phyloP scores from a whole-genome alignment of 2,888 invertebrate genomes.

The Nymphalis c-album region DNA sequence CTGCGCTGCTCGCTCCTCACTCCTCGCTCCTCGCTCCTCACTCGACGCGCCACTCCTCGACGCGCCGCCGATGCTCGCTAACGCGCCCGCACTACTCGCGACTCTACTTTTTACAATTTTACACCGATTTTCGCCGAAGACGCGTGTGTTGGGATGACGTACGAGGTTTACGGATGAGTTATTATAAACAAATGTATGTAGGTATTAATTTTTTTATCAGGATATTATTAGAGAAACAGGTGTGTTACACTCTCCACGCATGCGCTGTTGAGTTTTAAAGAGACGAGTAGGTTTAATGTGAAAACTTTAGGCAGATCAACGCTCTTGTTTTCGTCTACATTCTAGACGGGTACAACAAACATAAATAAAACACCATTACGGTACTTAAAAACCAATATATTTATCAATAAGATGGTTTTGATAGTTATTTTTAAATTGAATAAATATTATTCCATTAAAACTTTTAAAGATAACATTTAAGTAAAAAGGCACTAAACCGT shows the following conservation, averaged over 20 bases:
- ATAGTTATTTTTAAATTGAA: background rate
- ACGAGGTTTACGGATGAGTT: constrained; percentile 12
- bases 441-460: background rate
- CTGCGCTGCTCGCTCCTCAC: constrained; percentile 54
- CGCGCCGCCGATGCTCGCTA: constrained; percentile 55
- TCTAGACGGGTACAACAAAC: background rate
- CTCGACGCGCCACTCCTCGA: constrained; percentile 53
- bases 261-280: constrained; percentile 17
- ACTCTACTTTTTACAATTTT: constrained; percentile 49
- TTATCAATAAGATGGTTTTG: background rate
- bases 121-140: constrained; percentile 44
- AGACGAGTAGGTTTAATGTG: constrained; percentile 19
- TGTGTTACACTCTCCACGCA: constrained; percentile 18
- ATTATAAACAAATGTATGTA: constrained; percentile 11
- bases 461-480: background rate
- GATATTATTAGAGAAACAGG: constrained; percentile 24
- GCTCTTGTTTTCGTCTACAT: constrained; percentile 48
- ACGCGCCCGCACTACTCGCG: constrained; percentile 40
- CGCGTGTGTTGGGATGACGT: constrained; percentile 15
- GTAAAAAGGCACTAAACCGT: background rate
- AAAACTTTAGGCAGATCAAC: constrained; percentile 29
- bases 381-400: background rate
- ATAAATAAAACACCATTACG: background rate
- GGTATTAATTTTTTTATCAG: constrained; percentile 11
- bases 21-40: constrained; percentile 42